Evolutionary conservation across 2,113 vertebrate genomes (phyloP).

Genomic region (Leptosomus discolor): DNA sequence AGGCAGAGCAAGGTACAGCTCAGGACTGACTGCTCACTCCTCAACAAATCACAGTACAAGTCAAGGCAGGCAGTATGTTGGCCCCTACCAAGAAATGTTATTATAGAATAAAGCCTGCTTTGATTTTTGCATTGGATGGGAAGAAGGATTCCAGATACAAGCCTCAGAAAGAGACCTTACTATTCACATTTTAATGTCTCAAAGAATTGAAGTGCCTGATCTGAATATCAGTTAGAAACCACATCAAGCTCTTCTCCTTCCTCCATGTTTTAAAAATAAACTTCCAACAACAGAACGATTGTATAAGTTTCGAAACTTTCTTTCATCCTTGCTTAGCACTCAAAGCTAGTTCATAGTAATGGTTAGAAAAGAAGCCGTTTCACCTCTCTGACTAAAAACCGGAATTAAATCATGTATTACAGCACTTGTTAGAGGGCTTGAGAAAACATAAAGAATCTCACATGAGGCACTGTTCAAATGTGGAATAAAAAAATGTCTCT

Average conservation of each 20-base stretch:
- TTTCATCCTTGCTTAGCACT: neutral
- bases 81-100: neutral
- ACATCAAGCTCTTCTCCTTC: neutral
- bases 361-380: neutral
- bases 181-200: neutral
- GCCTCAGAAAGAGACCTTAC: neutral
- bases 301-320: neutral
- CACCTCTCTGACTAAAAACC: neutral
- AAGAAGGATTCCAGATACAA: neutral
- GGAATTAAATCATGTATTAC: neutral
- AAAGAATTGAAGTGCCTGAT: neutral
- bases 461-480: neutral
- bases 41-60: neutral
- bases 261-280: slow-evolving; percentile 15
- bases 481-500: neutral
- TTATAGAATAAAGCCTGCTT: neutral
- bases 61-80: neutral
- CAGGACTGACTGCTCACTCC: neutral
- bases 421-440: neutral
- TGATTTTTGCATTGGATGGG: neutral
- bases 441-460: neutral
- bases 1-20: neutral
- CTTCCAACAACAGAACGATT: neutral
- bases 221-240: neutral
- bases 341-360: neutral